A percentile compares a stretch with the other conserved stretches of the same genome.
These are phyloP conservation scores for Drosophila pseudoananassae DNA, from an alignment of 1,140 invertebrate species.

Conservation along the genomic window DNA sequence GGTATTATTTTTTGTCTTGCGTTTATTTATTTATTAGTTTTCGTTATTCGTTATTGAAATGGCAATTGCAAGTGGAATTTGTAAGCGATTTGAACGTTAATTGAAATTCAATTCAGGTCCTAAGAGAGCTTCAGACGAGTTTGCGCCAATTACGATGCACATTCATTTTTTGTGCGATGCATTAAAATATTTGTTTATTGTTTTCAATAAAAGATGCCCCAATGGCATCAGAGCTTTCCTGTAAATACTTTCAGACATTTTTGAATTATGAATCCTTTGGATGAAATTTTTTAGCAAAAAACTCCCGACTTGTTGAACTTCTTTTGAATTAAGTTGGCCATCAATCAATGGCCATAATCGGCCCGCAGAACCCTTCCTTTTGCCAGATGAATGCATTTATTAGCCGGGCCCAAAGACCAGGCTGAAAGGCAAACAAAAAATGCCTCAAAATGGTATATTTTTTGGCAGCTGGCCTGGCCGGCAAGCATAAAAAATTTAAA, in stretches of 20 bases:
- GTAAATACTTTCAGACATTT: not conserved
- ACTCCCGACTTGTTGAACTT: slow-evolving; percentile 20
- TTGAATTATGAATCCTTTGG: not conserved
- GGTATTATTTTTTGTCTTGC: slow-evolving; percentile 30
- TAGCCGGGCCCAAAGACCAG: slow-evolving; percentile 11
- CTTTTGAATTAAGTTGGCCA: slow-evolving; percentile 18
- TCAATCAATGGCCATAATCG: slow-evolving; percentile 23
- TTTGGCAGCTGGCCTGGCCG: slow-evolving; percentile 46
- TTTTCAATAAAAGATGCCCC: not conserved
- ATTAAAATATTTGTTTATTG: slow-evolving; percentile 35
- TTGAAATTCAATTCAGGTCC: slow-evolving; percentile 69
- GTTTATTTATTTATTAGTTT: slow-evolving; percentile 42
- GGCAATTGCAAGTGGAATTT: slow-evolving; percentile 65
- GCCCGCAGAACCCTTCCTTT: slow-evolving; percentile 41
- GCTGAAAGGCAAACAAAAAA: slow-evolving; percentile 48
- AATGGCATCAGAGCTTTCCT: not conserved
- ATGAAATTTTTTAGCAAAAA: not conserved
- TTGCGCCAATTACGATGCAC: slow-evolving; percentile 49
- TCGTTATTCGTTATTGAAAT: slow-evolving; percentile 68
- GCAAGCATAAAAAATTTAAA: slow-evolving; percentile 25
- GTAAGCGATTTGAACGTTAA: slow-evolving; percentile 60
- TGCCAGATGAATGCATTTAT: slow-evolving; percentile 60
- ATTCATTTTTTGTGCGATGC: slow-evolving; percentile 26
- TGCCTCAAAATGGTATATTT: slow-evolving; percentile 58
- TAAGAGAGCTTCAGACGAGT: slow-evolving; percentile 22